Percentiles rank a stretch among this genome's conserved stretches.
These are phyloP conservation scores for Bryconaethiops microstoma DNA, from an alignment of 2,797 vertebrate genomes.

Conservation along the genomic window DNA sequence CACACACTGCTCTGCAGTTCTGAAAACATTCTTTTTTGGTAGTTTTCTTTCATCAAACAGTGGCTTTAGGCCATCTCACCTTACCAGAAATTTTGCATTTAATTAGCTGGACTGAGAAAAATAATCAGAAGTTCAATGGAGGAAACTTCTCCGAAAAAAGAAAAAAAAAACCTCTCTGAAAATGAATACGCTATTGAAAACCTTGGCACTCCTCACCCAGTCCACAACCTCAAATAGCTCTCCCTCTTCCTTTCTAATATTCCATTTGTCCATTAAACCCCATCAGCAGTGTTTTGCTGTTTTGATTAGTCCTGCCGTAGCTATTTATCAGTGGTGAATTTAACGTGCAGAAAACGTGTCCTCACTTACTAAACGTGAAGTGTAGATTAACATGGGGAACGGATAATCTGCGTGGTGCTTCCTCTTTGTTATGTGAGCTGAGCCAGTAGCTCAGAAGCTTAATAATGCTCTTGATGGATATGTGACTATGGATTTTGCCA, in stretches of 20 bases:
- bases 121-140: conserved; percentile 71
- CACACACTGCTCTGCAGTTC: conserved; percentile 52
- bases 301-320: conserved; percentile 64
- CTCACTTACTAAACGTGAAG: conserved; percentile 27
- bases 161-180: conserved; percentile 14
- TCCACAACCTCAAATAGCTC: conserved; percentile 52
- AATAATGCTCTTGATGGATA: conserved; percentile 59
- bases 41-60: conserved; percentile 68
- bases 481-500: conserved; percentile 65
- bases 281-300: conserved; percentile 60
- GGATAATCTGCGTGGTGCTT: conserved; percentile 60
- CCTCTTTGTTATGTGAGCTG: conserved; percentile 67
- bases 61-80: conserved; percentile 64
- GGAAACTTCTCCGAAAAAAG: conserved; percentile 64
- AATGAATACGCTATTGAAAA: conserved; percentile 57
- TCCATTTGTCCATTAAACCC: conserved; percentile 61
- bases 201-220: conserved; percentile 49
- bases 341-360: conserved; percentile 37
- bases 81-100: conserved; percentile 69
- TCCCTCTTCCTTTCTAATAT: conserved; percentile 49
- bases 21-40: conserved; percentile 60
- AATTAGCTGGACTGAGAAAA: conserved; percentile 69
- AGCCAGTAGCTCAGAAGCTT: conserved; percentile 59
- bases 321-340: conserved; percentile 66
- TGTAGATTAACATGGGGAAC: conserved; percentile 61